These are phyloP conservation scores for Chionoecetes opilio DNA, from an alignment of 1,140 invertebrate genomes.

Conservation along the genomic window DNA sequence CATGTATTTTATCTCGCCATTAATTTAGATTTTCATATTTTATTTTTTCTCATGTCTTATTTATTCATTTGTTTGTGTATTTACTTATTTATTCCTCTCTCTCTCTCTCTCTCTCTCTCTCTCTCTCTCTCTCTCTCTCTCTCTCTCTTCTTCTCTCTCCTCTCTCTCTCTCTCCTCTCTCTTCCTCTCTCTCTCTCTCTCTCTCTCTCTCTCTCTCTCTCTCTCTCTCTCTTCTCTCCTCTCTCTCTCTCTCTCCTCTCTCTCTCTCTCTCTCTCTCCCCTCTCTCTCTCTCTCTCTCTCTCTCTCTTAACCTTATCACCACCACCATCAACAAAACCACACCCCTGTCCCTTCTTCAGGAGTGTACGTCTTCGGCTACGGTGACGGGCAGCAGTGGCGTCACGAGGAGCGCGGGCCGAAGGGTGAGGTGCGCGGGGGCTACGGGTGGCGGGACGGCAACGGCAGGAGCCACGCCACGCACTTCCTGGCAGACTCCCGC, in stretches of 20 bases:
- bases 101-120: too few species aligned
- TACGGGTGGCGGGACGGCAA: slow-evolving; percentile 78
- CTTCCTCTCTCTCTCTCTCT: neutral
- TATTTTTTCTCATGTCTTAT: too few species aligned
- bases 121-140: neutral
- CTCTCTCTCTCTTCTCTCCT: neutral
- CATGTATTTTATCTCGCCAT: too few species aligned
- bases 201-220: neutral
- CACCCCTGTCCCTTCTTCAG: slow-evolving; percentile 24
- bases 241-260: neutral
- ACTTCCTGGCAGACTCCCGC: slow-evolving; percentile 73
- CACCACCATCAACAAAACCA: too few species aligned
- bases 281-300: neutral
- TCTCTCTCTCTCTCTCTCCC: too few species aligned
- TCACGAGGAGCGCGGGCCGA: slow-evolving; percentile 74
- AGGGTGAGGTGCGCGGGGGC: slow-evolving; percentile 73
- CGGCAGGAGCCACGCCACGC: slow-evolving; percentile 68
- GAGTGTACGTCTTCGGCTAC: slow-evolving; percentile 75
- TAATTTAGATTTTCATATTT: too few species aligned
- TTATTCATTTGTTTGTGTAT: too few species aligned
- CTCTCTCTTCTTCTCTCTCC: neutral
- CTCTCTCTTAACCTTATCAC: too few species aligned
- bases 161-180: neutral
- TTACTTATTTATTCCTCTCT: too few species aligned
- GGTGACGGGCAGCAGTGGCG: slow-evolving; percentile 76